Percentiles rank a stretch among this genome's conserved stretches.
These are phyloP conservation scores for Agonopterix alstromeriana DNA, from an alignment of 2,888 invertebrate species.

Conservation along the genomic window DNA sequence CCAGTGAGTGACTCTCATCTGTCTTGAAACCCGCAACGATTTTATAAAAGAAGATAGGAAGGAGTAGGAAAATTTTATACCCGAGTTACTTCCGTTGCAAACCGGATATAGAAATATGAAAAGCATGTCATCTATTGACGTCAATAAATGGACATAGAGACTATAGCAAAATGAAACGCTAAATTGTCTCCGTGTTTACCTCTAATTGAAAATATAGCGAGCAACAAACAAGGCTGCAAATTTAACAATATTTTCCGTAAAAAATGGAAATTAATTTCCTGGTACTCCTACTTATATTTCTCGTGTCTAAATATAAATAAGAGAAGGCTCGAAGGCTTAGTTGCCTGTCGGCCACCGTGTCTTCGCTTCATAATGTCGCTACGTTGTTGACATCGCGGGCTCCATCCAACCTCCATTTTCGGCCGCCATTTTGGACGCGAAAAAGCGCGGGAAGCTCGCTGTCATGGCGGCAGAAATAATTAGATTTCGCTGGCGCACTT, in stretches of 20 bases:
- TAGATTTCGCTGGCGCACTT: conserved; percentile 59
- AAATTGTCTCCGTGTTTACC: neutral
- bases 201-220: conserved; percentile 4
- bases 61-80: no score
- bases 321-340: conserved; percentile 53
- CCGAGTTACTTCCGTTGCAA: no score
- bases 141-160: no score
- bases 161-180: no score
- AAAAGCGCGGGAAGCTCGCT: conserved; percentile 63
- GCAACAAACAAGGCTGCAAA: conserved; percentile 1
- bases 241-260: conserved; percentile 14
- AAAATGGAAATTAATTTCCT: conserved; percentile 39
- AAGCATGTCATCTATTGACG: no score
- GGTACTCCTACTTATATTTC: conserved; percentile 47
- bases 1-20: no score
- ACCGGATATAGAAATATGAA: no score
- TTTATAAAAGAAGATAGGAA: no score
- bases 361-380: conserved; percentile 59
- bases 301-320: conserved; percentile 46
- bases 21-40: no score
- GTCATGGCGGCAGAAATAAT: conserved; percentile 71
- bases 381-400: conserved; percentile 46
- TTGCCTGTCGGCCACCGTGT: conserved; percentile 53
- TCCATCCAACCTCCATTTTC: conserved; percentile 37
- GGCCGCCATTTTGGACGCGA: conserved; percentile 50